Evolutionary conservation across 2,888 invertebrate genomes (phyloP), one percentile per base, ranked within the genome.

Genomic region (Cataglyphis rosenhaueri): DNA sequence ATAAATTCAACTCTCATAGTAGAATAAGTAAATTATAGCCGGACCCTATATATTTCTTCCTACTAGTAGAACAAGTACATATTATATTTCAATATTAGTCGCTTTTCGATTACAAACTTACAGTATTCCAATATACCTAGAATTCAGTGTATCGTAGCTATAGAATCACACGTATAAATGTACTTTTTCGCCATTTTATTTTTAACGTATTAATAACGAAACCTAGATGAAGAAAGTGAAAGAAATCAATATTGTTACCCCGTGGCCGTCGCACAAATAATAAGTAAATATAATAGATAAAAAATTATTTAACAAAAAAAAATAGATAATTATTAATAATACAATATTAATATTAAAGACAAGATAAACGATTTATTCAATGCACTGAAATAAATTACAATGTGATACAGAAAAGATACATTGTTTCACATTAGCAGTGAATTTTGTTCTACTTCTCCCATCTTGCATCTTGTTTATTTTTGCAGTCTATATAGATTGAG

Each of bases 1-100:
- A 29, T 70, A 55, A 70, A 59, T 78, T 59, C 55, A 59, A 78
- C 78, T 78, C 57, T 41, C 68, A 57, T 44, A 70, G 68, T 68
- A 44, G 78, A 78, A 57, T 78, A 78, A 78, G 78, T 78, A 78
- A 78, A 78, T 78, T 78, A 78, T 70, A 70, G 57, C 18, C 44
- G 32, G 70, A 70, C 68, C 68, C 55, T 41, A 68, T 68, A 78
- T 59, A 59, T 68, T 70, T 70, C 70, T 57, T 32, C 68, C 55
- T 44, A 32, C 57, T 21, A 57, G 32, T 57, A 65, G 57, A 78
- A 78, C 41, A 70, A 70, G 78, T 70, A 59, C 44, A 44, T 78
- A 57, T 78, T 78, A 57, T 78, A 70, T 32, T 59, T 18, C 78
- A 78, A 57, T 78, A 41, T 44, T 57, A 78, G 59, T 29, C 68